phyloP scores from a whole-genome alignment of 2,888 invertebrate genomes.

The Cephalotes varians region DNA sequence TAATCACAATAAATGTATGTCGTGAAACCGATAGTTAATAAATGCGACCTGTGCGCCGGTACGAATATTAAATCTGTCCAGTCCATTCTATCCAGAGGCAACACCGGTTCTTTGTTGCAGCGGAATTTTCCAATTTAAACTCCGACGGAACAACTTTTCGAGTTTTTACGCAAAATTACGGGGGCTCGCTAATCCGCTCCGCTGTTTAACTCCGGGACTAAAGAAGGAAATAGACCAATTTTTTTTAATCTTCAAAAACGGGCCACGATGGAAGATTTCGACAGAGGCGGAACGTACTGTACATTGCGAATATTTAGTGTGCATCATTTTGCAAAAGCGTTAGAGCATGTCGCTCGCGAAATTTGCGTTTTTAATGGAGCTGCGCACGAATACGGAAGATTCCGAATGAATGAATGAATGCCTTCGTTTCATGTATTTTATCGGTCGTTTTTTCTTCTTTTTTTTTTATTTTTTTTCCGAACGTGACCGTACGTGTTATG shows the following conservation, averaged over 20 bases:
- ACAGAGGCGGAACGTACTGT: not conserved
- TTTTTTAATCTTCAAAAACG: slow-evolving; percentile 10
- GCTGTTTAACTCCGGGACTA: not conserved
- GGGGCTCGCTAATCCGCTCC: not conserved
- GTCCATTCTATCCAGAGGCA: not conserved
- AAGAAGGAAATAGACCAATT: not conserved
- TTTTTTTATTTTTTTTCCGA: not conserved
- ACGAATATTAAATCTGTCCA: slow-evolving; percentile 31
- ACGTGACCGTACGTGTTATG: slow-evolving; percentile 10
- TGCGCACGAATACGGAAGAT: slow-evolving; percentile 21
- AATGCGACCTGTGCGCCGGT: not conserved
- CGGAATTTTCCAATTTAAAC: slow-evolving; percentile 44
- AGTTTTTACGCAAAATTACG: slow-evolving; percentile 23
- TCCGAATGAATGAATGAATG: slow-evolving; percentile 46
- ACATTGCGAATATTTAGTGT: not conserved
- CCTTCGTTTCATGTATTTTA: slow-evolving; percentile 46
- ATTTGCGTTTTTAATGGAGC: slow-evolving; percentile 52
- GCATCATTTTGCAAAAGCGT: slow-evolving; percentile 14
- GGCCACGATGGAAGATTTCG: not conserved
- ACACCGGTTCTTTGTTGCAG: slow-evolving; percentile 12
- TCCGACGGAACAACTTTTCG: slow-evolving; percentile 20
- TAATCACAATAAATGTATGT: slow-evolving; percentile 5
- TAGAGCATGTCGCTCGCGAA: not conserved
- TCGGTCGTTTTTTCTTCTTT: slow-evolving; percentile 9
- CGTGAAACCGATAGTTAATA: slow-evolving; percentile 24